These are phyloP conservation scores for Nycticorax nycticorax DNA, from an alignment of 2,113 vertebrate species.

Conservation along the genomic window DNA sequence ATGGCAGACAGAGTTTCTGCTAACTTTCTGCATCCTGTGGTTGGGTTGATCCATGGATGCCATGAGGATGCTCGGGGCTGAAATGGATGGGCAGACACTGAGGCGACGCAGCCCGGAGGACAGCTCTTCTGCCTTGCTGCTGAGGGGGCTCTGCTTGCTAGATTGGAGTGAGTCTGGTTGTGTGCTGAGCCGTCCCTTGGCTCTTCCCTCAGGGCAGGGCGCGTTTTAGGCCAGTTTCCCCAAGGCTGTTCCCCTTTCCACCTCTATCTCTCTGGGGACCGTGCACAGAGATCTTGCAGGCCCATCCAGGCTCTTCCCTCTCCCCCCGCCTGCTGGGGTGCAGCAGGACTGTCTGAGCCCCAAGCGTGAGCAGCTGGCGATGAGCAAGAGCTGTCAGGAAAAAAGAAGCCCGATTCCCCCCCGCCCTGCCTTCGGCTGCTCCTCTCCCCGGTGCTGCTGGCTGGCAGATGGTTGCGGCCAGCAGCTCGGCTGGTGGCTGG, in stretches of 20 bases:
- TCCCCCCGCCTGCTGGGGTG: background rate
- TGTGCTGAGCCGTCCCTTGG: background rate
- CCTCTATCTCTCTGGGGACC: background rate
- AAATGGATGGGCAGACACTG: too few relatives aligned
- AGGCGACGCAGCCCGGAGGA: background rate
- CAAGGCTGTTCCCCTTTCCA: background rate
- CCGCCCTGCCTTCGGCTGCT: background rate
- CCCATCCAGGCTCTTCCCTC: background rate
- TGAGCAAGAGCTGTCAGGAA: background rate
- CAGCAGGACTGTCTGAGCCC: background rate
- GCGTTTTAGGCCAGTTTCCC: background rate
- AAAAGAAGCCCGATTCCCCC: background rate
- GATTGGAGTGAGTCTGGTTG: accelerated
- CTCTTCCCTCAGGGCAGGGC: background rate
- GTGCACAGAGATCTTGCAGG: background rate
- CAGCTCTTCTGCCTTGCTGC: background rate
- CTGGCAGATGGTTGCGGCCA: conserved; percentile 41
- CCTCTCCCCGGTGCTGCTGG: background rate
- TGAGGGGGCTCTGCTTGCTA: background rate
- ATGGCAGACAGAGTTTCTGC: background rate
- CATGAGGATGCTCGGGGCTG: background rate
- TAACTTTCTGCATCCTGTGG: background rate
- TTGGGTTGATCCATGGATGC: background rate
- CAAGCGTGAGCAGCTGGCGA: background rate
- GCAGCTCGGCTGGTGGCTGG: conserved; percentile 36